A percentile compares a stretch with the other conserved stretches of the same genome.
phyloP scores from a whole-genome alignment of 2,113 vertebrate genomes.

The Eira barbara region DNA sequence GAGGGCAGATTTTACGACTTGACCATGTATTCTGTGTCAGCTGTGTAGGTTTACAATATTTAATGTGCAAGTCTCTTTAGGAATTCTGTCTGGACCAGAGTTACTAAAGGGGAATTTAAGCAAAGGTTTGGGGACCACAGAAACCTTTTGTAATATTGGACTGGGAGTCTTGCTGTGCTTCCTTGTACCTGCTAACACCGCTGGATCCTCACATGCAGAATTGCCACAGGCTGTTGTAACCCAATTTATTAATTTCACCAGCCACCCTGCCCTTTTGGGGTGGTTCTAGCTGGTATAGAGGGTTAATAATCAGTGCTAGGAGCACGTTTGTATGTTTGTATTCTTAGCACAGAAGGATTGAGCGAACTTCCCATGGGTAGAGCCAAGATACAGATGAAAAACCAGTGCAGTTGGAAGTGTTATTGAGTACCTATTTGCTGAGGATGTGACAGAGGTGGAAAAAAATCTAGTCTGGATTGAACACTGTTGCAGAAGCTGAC shows the following conservation, averaged over 20 bases:
- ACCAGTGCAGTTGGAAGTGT: not conserved
- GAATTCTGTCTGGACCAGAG: not conserved
- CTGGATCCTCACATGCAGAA: not conserved
- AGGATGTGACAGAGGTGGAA: not conserved
- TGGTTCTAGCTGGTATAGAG: not conserved
- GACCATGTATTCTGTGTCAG: not conserved
- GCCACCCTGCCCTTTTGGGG: not conserved
- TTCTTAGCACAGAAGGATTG: slow-evolving; percentile 27
- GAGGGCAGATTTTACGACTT: slow-evolving; percentile 16
- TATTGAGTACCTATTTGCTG: not conserved
- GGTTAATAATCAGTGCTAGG: not conserved
- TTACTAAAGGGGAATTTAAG: not conserved
- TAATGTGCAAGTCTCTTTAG: not conserved
- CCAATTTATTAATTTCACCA: not conserved
- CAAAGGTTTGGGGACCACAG: not conserved
- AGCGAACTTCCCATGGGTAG: not conserved
- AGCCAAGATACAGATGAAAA: not conserved
- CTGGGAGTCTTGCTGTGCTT: not conserved
- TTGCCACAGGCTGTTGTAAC: not conserved
- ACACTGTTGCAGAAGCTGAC: not conserved
- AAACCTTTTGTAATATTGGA: not conserved
- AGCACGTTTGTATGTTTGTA: not conserved
- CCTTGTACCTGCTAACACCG: not conserved
- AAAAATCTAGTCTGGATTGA: not conserved
- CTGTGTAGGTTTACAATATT: not conserved